Evolutionary conservation across 1,140 invertebrate species (phyloP).

Genomic region (Mesaphorura yosii): DNA sequence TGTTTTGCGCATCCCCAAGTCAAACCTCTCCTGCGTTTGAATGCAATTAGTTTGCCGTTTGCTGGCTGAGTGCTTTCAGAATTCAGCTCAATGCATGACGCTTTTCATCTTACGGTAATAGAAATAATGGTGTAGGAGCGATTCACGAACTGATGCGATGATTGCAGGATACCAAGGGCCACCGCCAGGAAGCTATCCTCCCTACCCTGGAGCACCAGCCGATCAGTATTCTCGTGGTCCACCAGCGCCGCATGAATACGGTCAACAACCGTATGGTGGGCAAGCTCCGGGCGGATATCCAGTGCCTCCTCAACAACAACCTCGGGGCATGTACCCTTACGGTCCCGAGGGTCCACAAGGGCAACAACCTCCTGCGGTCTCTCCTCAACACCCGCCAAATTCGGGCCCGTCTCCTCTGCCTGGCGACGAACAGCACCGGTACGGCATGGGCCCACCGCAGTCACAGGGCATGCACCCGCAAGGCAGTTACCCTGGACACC

Average conservation of each 20-base stretch:
- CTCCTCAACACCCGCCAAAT: slow-evolving; percentile 34
- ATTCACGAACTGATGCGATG: too few species aligned
- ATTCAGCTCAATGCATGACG: background rate
- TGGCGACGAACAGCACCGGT: slow-evolving; percentile 38
- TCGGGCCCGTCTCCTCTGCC: slow-evolving; percentile 34
- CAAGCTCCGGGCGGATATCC: slow-evolving; percentile 3
- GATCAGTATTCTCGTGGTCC: slow-evolving; percentile 22
- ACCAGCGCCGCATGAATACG: slow-evolving; percentile 11
- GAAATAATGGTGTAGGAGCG: too few species aligned
- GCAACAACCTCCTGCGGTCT: slow-evolving; percentile 29
- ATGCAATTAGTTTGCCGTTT: background rate
- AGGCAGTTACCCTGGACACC: slow-evolving; percentile 16
- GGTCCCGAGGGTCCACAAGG: slow-evolving; percentile 8
- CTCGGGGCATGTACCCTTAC: slow-evolving; percentile 18
- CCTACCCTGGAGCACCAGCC: slow-evolving; percentile 35
- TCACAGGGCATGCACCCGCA: slow-evolving; percentile 16
- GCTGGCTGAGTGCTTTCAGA: background rate
- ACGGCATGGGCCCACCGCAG: slow-evolving; percentile 22
- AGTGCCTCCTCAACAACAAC: slow-evolving; percentile 15
- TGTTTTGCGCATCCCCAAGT: background rate
- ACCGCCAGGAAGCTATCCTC: slow-evolving; percentile 40
- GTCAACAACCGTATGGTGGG: slow-evolving; percentile 8
- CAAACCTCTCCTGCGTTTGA: background rate
- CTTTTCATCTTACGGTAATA: too few species aligned
- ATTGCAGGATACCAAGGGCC: slow-evolving; percentile 42